Evolutionary conservation across 2,797 vertebrate species (phyloP), one percentile per base, ranked within the genome.

Genomic region (Sebastes miniatus): DNA sequence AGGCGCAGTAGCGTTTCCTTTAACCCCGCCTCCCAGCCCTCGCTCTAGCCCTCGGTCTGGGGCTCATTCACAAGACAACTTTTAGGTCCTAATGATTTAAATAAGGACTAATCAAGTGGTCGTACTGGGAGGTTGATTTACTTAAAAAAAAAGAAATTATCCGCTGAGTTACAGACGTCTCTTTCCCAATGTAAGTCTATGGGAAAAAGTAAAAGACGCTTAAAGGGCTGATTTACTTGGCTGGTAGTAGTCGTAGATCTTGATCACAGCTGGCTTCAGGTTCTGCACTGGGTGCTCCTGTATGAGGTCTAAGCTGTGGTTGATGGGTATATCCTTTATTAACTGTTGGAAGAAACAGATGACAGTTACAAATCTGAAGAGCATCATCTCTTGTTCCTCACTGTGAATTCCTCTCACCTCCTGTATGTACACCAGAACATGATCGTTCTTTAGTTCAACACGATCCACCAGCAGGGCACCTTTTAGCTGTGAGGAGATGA

Each of bases 181-280:
- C 34, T 36, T 36, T 36, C 34, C 34, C 11, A 36, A 36, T 36
- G 11, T 36, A 36, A 36, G 34, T 36, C 11, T 36, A 36, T 12
- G 11, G 11, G 34, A 12, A 36, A 36, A 36, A 36, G 34, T 36
- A 12, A 36, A 36, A 36, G 34, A 12, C 4, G 34, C 34, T 36
- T 4, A 3, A 2, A 11, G 39, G 64, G 3, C 32, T 89, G 64
- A 25, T 31, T 89, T 91, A 95, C 94, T 91, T 87, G 90, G 81
- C 80, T 96, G 92, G 88, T 96, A 96, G 89, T 95, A 96, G 91
- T 96, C 95, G 12, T 95, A 96, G 78, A 94, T 72, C 84, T 82
- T 64, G 71, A 95, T 86, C 69, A 91, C 84, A 0, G 93, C 95
- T 52, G 94, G 86, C 75, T 95, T 96, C 32, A 95, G 86, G 69